Percentiles rank a stretch among this genome's conserved stretches.
Evolutionary conservation across 2,113 vertebrate species (phyloP).

Genomic region (Indicator maculatus): DNA sequence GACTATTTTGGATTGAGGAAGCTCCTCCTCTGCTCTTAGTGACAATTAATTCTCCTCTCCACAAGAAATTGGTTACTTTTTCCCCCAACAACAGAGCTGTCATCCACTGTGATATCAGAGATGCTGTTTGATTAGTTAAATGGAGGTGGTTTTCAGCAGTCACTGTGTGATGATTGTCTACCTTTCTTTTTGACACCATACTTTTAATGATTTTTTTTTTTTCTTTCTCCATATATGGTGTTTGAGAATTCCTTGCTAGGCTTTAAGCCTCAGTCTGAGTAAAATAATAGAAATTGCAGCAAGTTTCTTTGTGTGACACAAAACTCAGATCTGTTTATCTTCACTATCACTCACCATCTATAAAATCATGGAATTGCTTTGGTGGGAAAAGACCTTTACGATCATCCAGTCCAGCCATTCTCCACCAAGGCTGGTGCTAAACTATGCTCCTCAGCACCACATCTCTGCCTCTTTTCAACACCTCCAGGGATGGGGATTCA

Average conservation of each 20-base stretch:
- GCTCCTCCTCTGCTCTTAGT: constrained; percentile 5
- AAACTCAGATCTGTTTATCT: background rate
- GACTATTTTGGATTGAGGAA: constrained; percentile 15
- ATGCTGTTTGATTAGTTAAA: background rate
- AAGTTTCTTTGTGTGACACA: background rate
- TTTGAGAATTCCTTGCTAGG: background rate
- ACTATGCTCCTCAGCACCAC: no score
- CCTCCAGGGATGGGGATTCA: no score
- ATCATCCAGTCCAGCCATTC: no score
- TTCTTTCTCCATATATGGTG: background rate
- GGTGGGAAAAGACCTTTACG: no score
- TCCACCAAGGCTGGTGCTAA: no score
- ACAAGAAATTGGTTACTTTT: background rate
- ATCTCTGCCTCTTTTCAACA: no score
- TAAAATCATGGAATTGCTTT: no score
- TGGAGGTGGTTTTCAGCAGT: constrained; percentile 12
- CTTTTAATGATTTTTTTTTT: background rate
- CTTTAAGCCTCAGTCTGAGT: background rate
- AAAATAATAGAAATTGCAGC: background rate
- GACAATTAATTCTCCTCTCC: background rate
- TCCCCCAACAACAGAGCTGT: background rate
- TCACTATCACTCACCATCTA: background rate
- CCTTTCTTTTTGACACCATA: background rate
- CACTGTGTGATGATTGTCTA: background rate
- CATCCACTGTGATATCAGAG: background rate